These are phyloP conservation scores for Tuberolachnus salignus DNA, from an alignment of 2,888 invertebrate species.

Conservation along the genomic window DNA sequence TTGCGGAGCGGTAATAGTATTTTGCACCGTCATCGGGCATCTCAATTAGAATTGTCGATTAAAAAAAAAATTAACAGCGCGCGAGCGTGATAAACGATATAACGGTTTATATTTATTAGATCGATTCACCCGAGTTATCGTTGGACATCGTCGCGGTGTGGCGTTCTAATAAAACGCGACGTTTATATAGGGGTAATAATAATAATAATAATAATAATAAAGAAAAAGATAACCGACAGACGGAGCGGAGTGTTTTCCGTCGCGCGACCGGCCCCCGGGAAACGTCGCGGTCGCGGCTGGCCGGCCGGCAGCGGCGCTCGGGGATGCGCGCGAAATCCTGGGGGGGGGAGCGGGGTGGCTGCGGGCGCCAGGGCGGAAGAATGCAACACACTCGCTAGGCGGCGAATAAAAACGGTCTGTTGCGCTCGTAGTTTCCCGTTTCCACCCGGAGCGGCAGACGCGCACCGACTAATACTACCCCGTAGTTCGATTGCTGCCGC, in stretches of 20 bases:
- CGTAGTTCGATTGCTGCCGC: background rate
- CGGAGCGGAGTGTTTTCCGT: too few species aligned
- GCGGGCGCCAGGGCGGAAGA: slow-evolving; percentile 50
- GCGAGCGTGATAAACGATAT: too few species aligned
- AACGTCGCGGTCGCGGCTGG: slow-evolving; percentile 3
- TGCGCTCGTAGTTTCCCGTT: slow-evolving; percentile 47
- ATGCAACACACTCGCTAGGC: slow-evolving; percentile 39
- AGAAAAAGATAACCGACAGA: background rate
- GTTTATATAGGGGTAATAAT: too few species aligned
- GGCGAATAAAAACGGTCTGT: slow-evolving; percentile 47
- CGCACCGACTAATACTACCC: background rate
- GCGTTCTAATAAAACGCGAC: background rate
- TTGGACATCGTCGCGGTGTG: background rate
- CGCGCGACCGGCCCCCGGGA: slow-evolving; percentile 26
- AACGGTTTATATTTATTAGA: background rate
- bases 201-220: background rate
- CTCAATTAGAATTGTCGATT: too few species aligned
- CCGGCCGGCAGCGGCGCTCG: slow-evolving; percentile 1
- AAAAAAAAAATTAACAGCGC: too few species aligned
- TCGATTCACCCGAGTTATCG: background rate
- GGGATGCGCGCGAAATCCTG: slow-evolving; percentile 45
- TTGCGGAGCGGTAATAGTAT: too few species aligned
- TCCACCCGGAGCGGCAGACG: slow-evolving; percentile 32
- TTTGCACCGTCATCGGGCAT: too few species aligned
- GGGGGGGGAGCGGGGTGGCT: background rate